phyloP scores from a whole-genome alignment of 2,797 vertebrate species.

The Galaxias olidus region DNA sequence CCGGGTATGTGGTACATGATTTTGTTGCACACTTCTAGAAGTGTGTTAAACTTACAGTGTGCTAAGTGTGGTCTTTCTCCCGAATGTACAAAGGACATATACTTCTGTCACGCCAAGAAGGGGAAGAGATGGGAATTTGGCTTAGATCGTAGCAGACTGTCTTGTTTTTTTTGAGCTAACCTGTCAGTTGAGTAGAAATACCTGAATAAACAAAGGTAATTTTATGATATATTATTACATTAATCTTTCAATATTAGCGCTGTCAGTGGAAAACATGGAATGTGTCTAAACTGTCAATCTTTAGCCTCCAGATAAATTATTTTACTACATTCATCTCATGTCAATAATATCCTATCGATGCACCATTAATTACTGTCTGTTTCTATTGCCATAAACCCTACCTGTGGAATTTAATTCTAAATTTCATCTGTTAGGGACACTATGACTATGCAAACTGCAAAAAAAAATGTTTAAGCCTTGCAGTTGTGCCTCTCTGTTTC shows the following conservation, averaged over 20 bases:
- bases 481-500: no score
- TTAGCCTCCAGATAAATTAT: conserved; percentile 7
- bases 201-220: conserved; percentile 28
- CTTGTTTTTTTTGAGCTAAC: conserved; percentile 3
- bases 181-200: conserved; percentile 14
- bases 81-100: no score
- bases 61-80: no score
- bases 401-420: background rate
- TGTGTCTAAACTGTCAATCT: conserved; percentile 14
- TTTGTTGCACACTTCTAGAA: no score
- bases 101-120: background rate
- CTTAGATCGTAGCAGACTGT: background rate
- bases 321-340: conserved; percentile 22
- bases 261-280: conserved; percentile 28
- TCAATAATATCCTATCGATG: conserved; percentile 11
- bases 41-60: no score
- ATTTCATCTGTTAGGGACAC: background rate
- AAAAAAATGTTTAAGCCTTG: no score
- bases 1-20: no score
- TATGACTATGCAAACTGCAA: no score
- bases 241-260: conserved; percentile 36
- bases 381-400: background rate
- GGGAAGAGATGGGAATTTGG: conserved; percentile 2
- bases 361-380: conserved; percentile 2
- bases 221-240: conserved; percentile 25